phyloP scores from a whole-genome alignment of 2,888 invertebrate genomes.

The Pachymerium ferrugineum region DNA sequence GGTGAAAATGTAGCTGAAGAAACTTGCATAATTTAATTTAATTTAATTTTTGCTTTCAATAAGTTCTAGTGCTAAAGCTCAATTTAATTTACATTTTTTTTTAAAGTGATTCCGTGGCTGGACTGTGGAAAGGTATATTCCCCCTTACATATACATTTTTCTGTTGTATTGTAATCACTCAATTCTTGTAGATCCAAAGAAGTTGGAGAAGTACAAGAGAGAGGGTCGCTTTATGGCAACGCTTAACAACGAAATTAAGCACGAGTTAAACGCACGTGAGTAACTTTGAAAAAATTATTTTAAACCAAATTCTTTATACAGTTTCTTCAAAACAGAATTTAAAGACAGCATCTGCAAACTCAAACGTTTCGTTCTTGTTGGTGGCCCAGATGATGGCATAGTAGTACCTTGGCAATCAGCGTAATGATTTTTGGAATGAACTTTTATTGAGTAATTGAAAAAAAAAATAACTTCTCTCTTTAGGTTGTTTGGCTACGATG shows the following conservation, averaged over 20 bases:
- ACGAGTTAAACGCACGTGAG: slow-evolving; percentile 6
- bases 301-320: no score
- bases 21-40: no score
- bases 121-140: background rate
- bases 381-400: slow-evolving; percentile 86
- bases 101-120: slow-evolving; percentile 5
- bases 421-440: slow-evolving; percentile 50
- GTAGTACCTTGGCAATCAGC: slow-evolving; percentile 94
- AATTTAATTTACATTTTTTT: background rate
- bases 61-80: no score
- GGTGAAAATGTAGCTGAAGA: no score
- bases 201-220: background rate
- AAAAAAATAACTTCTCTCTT: slow-evolving; percentile 39
- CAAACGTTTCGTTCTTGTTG: slow-evolving; percentile 72
- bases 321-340: no score
- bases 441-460: background rate
- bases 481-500: slow-evolving; percentile 68
- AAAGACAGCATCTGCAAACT: slow-evolving; percentile 65
- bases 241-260: background rate
- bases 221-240: background rate
- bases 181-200: background rate
- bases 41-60: no score
- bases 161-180: background rate
- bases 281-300: background rate
- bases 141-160: background rate